These are phyloP conservation scores for Uromys caudimaculatus DNA, from an alignment of 2,797 vertebrate genomes.

Conservation along the genomic window DNA sequence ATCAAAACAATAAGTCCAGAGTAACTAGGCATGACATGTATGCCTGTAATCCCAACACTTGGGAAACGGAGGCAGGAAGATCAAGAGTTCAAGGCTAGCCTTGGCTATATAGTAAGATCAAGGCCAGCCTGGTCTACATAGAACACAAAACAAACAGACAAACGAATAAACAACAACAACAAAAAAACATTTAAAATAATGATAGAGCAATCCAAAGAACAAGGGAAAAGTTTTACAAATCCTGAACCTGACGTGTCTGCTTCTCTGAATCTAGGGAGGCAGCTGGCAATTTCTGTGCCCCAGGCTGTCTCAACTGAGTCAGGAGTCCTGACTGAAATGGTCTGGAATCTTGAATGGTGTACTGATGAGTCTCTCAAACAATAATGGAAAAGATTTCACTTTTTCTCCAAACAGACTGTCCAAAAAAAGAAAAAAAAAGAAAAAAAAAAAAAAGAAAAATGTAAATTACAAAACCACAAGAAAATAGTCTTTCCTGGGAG, in stretches of 20 bases:
- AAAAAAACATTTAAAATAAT: neutral
- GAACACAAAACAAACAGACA: neutral
- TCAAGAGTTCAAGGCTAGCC: neutral
- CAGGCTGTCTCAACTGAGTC: neutral
- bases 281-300: neutral
- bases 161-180: neutral
- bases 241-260: neutral
- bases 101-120: neutral
- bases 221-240: neutral
- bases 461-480: slow-evolving; percentile 11
- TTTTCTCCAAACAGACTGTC: neutral
- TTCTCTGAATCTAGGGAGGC: neutral
- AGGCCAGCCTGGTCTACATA: neutral
- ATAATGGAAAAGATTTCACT: slow-evolving; percentile 37
- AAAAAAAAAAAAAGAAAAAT: too few relatives aligned
- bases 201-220: neutral
- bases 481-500: neutral
- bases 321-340: neutral
- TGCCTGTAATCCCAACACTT: neutral
- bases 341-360: neutral
- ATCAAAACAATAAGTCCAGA: neutral
- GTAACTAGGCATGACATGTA: neutral
- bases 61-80: neutral
- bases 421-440: too few relatives aligned
- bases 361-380: neutral